Evolutionary conservation across 2,797 vertebrate species (phyloP), one percentile per base, ranked within the genome.

Genomic region (Sebastes vulpes): DNA sequence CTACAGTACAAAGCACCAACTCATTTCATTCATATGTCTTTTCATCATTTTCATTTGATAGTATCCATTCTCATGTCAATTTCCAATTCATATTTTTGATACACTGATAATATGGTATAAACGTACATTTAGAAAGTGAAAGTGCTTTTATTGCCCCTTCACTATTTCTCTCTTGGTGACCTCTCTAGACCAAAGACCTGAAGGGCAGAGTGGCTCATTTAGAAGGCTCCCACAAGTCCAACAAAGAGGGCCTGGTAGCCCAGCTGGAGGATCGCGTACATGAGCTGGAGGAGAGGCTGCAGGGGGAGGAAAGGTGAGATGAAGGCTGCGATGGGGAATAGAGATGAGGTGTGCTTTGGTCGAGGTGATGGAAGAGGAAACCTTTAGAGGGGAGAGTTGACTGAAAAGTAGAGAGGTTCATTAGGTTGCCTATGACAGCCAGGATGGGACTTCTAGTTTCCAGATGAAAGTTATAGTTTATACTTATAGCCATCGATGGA

Each of bases 221-320:
- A 67, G 98, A 99, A 90, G 94, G 95, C 65, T 98, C 97, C 57
- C 97, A 98, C 81, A 96, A 97, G 83, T 97, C 97, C 85, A 99
- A 92, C 93, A 99, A 99, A 88, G 98, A 99, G 86, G 98, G 97
- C 3, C 94, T 97, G 74, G 97, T 99, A 63, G 84, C 93, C 50
- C 98, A 99, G 87, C 95, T 99, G 96, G 98, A 99, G 92, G 93
- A 89, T 68, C 97, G 97, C 83, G 95, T 99, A 38, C 94, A 96
- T 46, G 98, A 99, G 92, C 96, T 99, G 79, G 98, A 99, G 91
- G 97, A 97, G 92, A 95, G 96, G 18, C 96, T 99, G 52, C 98
- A 98, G 90, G 96, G 77, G 3, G 99, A 99, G 89, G 98, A 99
- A 89, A 97, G 98, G 98, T 99, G 92, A 94, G 90, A 58, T 14